phyloP scores from a whole-genome alignment of 2,113 vertebrate genomes.

The Chunga burmeisteri region DNA sequence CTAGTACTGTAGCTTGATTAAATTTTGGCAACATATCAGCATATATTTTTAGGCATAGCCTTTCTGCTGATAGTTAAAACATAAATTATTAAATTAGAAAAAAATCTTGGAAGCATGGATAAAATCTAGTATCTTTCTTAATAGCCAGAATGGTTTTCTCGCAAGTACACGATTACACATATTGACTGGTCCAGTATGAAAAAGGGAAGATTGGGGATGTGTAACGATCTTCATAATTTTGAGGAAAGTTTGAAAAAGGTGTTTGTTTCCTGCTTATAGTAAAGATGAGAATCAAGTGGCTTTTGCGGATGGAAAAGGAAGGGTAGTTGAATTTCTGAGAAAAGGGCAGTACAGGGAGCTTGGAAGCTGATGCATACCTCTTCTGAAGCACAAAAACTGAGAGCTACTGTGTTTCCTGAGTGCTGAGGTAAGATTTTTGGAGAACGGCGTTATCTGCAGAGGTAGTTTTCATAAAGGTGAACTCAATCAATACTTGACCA shows the following conservation, averaged over 20 bases:
- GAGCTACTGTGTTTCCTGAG: slow-evolving; percentile 46
- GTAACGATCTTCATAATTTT: slow-evolving; percentile 30
- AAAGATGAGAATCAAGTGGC: slow-evolving; percentile 63
- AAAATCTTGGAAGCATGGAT: not conserved
- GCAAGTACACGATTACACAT: not conserved
- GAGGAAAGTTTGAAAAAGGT: slow-evolving; percentile 47
- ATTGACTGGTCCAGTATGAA: slow-evolving; percentile 21
- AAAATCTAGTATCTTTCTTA: slow-evolving; percentile 14
- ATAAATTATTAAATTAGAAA: not conserved
- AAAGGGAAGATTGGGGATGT: not conserved
- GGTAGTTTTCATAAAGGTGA: not conserved
- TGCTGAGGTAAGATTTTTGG: slow-evolving; percentile 43
- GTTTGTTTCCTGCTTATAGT: slow-evolving; percentile 60
- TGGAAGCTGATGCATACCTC: slow-evolving; percentile 3
- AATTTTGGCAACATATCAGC: not conserved
- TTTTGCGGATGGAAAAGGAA: slow-evolving; percentile 61
- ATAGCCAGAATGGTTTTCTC: not conserved
- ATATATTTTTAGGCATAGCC: not conserved
- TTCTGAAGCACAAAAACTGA: slow-evolving; percentile 9
- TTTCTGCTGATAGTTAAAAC: not conserved
- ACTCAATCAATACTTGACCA: slow-evolving; percentile 9
- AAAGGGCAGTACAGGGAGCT: slow-evolving; percentile 52
- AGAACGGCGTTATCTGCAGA: slow-evolving; percentile 12
- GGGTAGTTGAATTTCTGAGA: slow-evolving; percentile 30
- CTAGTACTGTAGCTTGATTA: not conserved